These are phyloP conservation scores for Helobdella robusta DNA, from an alignment of 2,888 invertebrate species.

Conservation along the genomic window DNA sequence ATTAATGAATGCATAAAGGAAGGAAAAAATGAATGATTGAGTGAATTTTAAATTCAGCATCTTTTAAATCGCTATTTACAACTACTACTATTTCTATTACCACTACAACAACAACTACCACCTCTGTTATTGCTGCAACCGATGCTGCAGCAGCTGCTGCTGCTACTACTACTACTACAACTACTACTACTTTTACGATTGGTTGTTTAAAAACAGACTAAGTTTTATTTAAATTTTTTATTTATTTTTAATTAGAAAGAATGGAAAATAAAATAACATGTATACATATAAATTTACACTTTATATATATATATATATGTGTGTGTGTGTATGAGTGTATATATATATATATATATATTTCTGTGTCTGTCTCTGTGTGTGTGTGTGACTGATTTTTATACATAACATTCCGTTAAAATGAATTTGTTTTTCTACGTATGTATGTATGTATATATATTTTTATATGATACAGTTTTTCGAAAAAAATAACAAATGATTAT, in stretches of 20 bases:
- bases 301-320: too few relatives aligned
- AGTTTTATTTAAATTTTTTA: too few relatives aligned
- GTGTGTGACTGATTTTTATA: conserved; percentile 5
- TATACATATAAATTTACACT: neutral
- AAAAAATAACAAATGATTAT: neutral
- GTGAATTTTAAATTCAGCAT: neutral
- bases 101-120: neutral
- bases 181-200: too few relatives aligned
- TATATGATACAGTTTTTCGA: neutral
- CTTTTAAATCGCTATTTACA: neutral
- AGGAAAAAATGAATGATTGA: neutral
- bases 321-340: too few relatives aligned
- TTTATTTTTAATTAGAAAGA: too few relatives aligned
- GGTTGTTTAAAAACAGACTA: too few relatives aligned
- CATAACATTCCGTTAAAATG: too few relatives aligned
- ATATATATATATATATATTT: too few relatives aligned
- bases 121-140: neutral
- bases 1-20: neutral
- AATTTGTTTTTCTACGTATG: conserved; percentile 4
- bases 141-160: too few relatives aligned
- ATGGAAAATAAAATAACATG: too few relatives aligned
- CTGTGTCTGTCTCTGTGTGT: conserved; percentile 4
- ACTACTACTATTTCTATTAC: too few relatives aligned
- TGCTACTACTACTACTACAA: too few relatives aligned
- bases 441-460: conserved; percentile 2